Percentiles rank a stretch among this genome's conserved stretches.
Evolutionary conservation across 2,888 invertebrate genomes (phyloP).

Genomic region (Halictus ligatus): DNA sequence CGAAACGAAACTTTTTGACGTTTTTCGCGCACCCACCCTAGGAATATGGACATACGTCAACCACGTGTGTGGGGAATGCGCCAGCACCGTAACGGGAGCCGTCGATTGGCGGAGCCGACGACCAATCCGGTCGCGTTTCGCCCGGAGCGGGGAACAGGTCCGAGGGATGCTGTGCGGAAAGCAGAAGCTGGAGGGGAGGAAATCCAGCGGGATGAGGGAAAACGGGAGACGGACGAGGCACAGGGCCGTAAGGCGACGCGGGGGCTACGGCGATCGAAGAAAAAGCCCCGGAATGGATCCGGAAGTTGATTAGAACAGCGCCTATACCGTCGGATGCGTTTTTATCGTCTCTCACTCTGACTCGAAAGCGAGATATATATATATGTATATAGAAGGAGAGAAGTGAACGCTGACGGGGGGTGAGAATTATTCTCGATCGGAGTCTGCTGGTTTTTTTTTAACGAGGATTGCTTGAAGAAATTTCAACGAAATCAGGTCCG

Average conservation of each 20-base stretch:
- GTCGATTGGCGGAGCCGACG: conserved; percentile 71
- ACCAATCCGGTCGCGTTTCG: conserved; percentile 67
- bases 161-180: conserved; percentile 63
- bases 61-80: conserved; percentile 82
- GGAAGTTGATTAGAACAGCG: conserved; percentile 54
- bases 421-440: conserved; percentile 27
- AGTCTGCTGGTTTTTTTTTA: not conserved
- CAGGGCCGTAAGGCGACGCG: conserved; percentile 57
- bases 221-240: conserved; percentile 46
- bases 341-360: conserved; percentile 17
- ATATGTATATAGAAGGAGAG: too few species aligned
- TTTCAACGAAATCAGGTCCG: not conserved
- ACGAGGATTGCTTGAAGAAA: not conserved
- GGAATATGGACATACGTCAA: conserved; percentile 81
- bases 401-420: conserved; percentile 12
- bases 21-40: conserved; percentile 78
- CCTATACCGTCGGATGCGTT: conserved; percentile 37
- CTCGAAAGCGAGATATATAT: too few species aligned
- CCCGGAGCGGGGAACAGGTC: conserved; percentile 49
- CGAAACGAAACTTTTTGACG: conserved; percentile 79
- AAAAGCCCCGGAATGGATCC: conserved; percentile 48
- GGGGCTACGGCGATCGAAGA: conserved; percentile 40
- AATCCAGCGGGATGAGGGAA: conserved; percentile 63
- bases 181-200: conserved; percentile 55
- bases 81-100: conserved; percentile 67